These are phyloP conservation scores for Ornithoptera priamus DNA, from an alignment of 2,888 invertebrate genomes.

Conservation along the genomic window DNA sequence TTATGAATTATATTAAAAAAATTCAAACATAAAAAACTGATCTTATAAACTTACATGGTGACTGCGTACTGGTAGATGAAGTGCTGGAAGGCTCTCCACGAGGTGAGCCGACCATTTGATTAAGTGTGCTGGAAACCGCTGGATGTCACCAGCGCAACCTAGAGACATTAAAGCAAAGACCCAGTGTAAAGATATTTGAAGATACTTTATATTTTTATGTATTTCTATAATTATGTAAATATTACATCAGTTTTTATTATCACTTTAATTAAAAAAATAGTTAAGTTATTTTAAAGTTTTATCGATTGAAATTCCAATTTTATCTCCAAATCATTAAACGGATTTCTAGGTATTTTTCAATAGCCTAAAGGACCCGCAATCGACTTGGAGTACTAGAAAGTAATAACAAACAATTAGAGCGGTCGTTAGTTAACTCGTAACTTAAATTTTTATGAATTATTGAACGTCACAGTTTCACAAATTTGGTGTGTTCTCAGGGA, in stretches of 20 bases:
- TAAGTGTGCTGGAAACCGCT: too few relatives aligned
- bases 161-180: too few relatives aligned
- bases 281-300: background rate
- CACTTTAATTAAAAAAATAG: too few relatives aligned
- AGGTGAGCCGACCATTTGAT: too few relatives aligned
- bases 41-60: background rate
- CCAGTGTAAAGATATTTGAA: too few relatives aligned
- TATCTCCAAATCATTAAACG: background rate
- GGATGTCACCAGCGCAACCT: too few relatives aligned
- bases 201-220: too few relatives aligned
- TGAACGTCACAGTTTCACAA: constrained; percentile 13
- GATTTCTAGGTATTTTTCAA: constrained; percentile 16
- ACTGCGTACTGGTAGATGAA: too few relatives aligned
- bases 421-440: constrained; percentile 15
- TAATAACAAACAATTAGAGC: constrained; percentile 7
- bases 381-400: constrained; percentile 3
- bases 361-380: constrained; percentile 8
- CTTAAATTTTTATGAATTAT: constrained; percentile 25
- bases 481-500: constrained; percentile 19
- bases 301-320: background rate
- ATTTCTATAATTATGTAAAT: too few relatives aligned
- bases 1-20: background rate
- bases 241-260: too few relatives aligned
- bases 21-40: background rate
- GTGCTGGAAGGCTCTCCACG: too few relatives aligned